phyloP scores from a whole-genome alignment of 2,797 vertebrate species.

The Poeciliopsis gracilis region DNA sequence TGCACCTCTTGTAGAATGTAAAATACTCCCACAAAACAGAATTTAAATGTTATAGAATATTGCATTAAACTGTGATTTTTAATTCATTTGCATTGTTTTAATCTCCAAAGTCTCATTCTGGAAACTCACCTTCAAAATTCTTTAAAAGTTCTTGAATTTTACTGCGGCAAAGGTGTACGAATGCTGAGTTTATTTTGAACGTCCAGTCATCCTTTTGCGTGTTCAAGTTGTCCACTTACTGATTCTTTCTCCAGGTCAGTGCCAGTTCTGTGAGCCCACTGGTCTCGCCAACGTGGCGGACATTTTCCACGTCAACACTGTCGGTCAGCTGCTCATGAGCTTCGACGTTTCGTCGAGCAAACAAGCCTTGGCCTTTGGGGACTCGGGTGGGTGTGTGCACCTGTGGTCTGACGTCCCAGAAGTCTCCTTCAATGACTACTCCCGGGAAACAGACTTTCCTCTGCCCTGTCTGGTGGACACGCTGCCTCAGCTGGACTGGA shows the following conservation, averaged over 20 bases:
- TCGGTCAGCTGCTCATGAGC: conserved; percentile 95
- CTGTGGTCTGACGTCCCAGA: conserved; percentile 95
- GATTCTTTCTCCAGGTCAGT: conserved; percentile 84
- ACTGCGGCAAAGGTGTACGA: too few relatives aligned
- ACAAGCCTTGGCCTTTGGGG: conserved; percentile 94
- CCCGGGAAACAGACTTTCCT: conserved; percentile 93
- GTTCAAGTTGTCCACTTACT: not conserved
- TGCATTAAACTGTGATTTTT: too few relatives aligned
- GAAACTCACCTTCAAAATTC: too few relatives aligned
- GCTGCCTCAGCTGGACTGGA: conserved; percentile 95
- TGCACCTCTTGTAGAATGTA: too few relatives aligned
- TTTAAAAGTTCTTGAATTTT: too few relatives aligned
- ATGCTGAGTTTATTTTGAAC: not conserved
- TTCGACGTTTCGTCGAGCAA: conserved; percentile 97
- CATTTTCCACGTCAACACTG: conserved; percentile 95
- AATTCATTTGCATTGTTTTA: too few relatives aligned
- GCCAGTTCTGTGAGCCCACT: conserved; percentile 98
- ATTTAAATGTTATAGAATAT: too few relatives aligned
- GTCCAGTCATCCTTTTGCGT: not conserved
- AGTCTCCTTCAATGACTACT: conserved; percentile 92
- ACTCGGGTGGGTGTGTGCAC: conserved; percentile 94
- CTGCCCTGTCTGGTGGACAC: conserved; percentile 94
- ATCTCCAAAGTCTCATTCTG: too few relatives aligned
- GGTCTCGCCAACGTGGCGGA: conserved; percentile 94
- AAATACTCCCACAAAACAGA: too few relatives aligned